Evolutionary conservation across 2,888 invertebrate species (phyloP), one percentile per base, ranked within the genome.

Genomic region (Xanthorhoe spadicearia): DNA sequence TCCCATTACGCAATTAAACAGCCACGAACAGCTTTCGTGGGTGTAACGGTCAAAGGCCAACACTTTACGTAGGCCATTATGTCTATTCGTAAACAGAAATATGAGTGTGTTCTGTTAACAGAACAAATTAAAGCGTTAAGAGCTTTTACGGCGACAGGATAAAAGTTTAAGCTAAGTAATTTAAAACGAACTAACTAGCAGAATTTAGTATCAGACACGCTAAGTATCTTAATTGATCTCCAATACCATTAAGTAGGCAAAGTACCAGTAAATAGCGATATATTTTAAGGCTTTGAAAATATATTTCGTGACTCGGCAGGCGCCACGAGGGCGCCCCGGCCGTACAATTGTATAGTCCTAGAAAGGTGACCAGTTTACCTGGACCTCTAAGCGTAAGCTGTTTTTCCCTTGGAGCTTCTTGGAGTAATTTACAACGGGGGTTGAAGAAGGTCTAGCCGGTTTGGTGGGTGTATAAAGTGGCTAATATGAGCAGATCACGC

Each of bases 231-330:
- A 69, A 68, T 72, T 76, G 70, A 74, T 78, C 68, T 72, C 70
- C 69, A 69, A 76, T 76, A 73, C 69, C 43, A 71, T 72, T 76
- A 76, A 75, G 71, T 78, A 76, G 73, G 62, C 67, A 76, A 63
- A 69, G 73, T 75, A 74, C 64, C 70, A 76, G 76, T 71, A 75
- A 82, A 82, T 77, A 78, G 79, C 78, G 78, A 82, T 82, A 85
- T 80, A 85, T 79, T 86, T 87, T 84, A 85, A 85, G 86, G 82
- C 86, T 83, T 84, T 85, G 83, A 84, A 88, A 89, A 89, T 60
- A 86, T 85, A 87, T 87, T 87, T 87, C 92, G 91, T 92, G 92
- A 92, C 92, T 91, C 86, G 88, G 80, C 91, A 89, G 92, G 91
- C 92, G 92, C 90, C 92, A 81, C 80, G 86, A 85, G 89, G 92